Conservation (phyloP, 2,797 vertebrate genomes). For the Acestrorhynchus altus region DNA sequence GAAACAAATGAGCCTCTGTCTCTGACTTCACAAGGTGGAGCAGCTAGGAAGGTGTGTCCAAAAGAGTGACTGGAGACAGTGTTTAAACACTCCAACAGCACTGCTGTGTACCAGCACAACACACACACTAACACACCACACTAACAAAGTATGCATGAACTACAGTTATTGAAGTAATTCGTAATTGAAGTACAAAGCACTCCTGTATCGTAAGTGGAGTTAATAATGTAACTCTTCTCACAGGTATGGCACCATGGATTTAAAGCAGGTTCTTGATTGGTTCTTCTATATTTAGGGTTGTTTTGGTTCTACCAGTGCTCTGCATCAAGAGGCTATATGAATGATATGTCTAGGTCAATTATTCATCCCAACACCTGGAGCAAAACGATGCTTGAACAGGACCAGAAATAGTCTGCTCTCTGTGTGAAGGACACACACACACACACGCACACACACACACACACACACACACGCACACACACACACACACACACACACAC, state of each 20-base stretch:
- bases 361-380: conserved; percentile 45
- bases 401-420: conserved; percentile 49
- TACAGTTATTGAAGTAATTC: no score
- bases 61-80: no score
- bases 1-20: no score
- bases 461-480: conserved; percentile 20
- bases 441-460: conserved; percentile 17
- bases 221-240: neutral
- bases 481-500: neutral
- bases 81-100: no score
- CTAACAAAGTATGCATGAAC: no score
- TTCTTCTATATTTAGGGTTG: conserved; percentile 28
- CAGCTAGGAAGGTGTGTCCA: no score
- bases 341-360: conserved; percentile 44
- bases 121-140: no score
- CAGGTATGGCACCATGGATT: neutral
- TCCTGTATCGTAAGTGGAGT: no score
- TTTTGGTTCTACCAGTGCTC: neutral
- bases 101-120: no score
- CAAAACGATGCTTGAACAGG: conserved; percentile 32
- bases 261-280: neutral
- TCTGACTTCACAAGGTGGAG: no score
- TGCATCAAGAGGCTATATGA: conserved; percentile 40
- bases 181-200: no score
- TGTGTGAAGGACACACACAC: conserved; percentile 30